phyloP scores from a whole-genome alignment of 92 coral and sea anemone species.

The Ricordea florida region DNA sequence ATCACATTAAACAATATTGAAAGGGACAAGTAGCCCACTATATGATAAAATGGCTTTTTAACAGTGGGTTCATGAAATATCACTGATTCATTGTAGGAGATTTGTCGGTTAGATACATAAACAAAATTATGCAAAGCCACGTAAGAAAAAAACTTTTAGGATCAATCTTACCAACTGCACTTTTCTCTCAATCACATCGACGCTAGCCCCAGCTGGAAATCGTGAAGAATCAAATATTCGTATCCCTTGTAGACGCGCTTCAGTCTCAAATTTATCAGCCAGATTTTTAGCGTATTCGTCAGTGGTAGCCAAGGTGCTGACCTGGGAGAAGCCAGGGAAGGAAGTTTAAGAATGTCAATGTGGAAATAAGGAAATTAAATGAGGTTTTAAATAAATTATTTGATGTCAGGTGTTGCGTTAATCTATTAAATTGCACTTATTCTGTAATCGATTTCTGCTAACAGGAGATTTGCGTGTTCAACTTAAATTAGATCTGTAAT shows the following conservation, averaged over 20 bases:
- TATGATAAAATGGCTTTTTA: not conserved
- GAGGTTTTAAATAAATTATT: no score
- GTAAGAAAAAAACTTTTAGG: not conserved
- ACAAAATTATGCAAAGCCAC: not conserved
- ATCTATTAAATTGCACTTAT: no score
- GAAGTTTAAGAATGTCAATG: conserved; percentile 20
- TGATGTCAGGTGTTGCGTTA: no score
- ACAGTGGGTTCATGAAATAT: not conserved
- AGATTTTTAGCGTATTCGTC: conserved; percentile 79
- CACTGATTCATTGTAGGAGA: not conserved
- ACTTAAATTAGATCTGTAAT: no score
- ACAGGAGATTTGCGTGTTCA: no score
- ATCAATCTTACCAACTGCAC: conserved; percentile 86
- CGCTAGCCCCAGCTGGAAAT: conserved; percentile 66
- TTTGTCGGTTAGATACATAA: not conserved
- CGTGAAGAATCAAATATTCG: conserved; percentile 84
- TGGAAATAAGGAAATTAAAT: no score
- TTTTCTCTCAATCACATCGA: conserved; percentile 76
- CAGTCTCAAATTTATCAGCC: conserved; percentile 79
- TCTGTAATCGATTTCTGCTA: no score
- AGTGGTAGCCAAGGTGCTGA: conserved; percentile 84
- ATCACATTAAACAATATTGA: conserved; percentile 10
- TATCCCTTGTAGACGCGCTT: conserved; percentile 76
- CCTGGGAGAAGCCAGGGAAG: conserved; percentile 48
- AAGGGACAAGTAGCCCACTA: not conserved